Evolutionary conservation across 1,140 invertebrate species (phyloP).

Genomic region (Pseudomyrmex gracilis): DNA sequence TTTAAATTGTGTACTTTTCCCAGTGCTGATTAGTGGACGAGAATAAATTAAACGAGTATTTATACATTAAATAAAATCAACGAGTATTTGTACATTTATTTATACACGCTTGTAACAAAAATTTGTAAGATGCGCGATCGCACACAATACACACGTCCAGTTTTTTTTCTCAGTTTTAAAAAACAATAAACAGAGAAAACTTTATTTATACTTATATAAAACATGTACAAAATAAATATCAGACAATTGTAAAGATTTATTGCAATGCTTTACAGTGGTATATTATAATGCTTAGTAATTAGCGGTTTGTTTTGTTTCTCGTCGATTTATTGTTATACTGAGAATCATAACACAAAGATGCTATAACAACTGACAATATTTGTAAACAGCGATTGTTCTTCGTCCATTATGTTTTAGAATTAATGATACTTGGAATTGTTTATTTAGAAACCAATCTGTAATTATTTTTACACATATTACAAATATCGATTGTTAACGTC

Average conservation of each 20-base stretch:
- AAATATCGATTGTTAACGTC: no score
- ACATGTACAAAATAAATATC: constrained; percentile 16
- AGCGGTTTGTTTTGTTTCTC: neutral
- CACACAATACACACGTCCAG: constrained; percentile 12
- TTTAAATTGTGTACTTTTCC: no score
- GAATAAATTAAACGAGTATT: constrained; percentile 29
- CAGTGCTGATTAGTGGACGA: constrained; percentile 21
- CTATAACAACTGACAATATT: no score
- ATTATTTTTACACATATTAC: no score
- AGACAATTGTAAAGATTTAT: neutral
- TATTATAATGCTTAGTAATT: constrained; percentile 19
- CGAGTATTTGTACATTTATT: neutral
- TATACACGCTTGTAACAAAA: constrained; percentile 34
- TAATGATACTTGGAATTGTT: no score
- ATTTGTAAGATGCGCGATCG: constrained; percentile 38
- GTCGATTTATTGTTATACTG: no score
- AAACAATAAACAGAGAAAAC: constrained; percentile 2
- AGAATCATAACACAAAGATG: no score
- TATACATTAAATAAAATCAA: neutral
- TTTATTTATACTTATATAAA: neutral
- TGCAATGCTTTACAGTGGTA: no score
- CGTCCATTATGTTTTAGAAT: no score
- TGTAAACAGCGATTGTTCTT: no score
- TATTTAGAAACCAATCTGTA: no score
- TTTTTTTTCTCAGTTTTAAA: constrained; percentile 6